Conservation (phyloP, 2,113 vertebrate species). For the Piaya cayana region DNA sequence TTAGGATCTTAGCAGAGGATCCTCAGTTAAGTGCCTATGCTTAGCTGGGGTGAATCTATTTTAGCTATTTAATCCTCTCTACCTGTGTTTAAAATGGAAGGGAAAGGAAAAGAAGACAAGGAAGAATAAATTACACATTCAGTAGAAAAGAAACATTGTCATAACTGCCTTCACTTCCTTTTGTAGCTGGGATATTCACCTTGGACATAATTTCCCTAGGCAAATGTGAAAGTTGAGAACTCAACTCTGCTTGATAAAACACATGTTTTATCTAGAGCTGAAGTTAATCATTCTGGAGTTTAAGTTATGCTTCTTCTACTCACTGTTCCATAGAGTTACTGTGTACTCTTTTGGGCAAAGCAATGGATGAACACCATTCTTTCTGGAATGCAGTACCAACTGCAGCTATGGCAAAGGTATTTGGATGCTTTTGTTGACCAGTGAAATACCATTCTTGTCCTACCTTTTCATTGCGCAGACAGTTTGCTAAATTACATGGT, state of each 20-base stretch:
- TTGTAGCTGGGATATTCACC: neutral
- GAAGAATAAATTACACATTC: neutral
- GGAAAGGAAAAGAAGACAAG: neutral
- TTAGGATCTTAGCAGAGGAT: neutral
- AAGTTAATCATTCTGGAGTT: neutral
- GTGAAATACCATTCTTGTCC: neutral
- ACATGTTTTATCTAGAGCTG: neutral
- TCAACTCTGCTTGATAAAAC: neutral
- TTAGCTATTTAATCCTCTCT: neutral
- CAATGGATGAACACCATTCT: neutral
- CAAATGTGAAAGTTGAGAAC: neutral
- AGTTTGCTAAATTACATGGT: neutral
- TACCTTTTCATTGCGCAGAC: neutral
- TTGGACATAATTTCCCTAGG: neutral
- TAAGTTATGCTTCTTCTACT: neutral
- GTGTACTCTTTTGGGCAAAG: neutral
- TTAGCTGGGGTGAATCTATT: conserved; percentile 8
- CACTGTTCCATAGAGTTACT: neutral
- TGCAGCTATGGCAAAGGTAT: neutral
- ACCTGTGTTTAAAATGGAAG: neutral
- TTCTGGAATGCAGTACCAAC: neutral
- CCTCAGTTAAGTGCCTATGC: neutral
- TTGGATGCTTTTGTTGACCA: neutral
- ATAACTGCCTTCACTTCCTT: neutral
- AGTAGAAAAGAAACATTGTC: neutral